phyloP scores from a whole-genome alignment of 2,888 invertebrate genomes.

The Acanthosoma haemorrhoidale region DNA sequence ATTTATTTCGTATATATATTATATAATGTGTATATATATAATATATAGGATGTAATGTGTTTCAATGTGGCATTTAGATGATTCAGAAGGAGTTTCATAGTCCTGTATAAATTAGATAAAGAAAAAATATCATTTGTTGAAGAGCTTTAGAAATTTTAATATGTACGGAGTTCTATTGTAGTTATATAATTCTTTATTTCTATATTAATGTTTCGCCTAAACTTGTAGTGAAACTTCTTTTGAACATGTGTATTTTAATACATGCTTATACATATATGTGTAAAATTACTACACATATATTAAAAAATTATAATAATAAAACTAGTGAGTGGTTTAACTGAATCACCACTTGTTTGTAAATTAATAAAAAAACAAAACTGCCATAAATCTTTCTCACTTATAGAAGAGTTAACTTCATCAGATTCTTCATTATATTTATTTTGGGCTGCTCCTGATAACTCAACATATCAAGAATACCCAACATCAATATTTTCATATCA shows the following conservation, averaged over 20 bases:
- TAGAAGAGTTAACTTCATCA: neutral
- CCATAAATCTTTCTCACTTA: slow-evolving; percentile 29
- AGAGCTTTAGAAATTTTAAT: slow-evolving; percentile 31
- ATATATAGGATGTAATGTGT: slow-evolving; percentile 29
- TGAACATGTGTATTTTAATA: slow-evolving; percentile 22
- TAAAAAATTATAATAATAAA: neutral
- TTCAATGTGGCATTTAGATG: slow-evolving; percentile 30
- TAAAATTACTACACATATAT: slow-evolving; percentile 5
- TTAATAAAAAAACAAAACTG: slow-evolving; percentile 16
- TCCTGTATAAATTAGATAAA: slow-evolving; percentile 26
- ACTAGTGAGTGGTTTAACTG: neutral
- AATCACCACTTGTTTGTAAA: slow-evolving; percentile 14
- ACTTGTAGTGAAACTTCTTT: slow-evolving; percentile 30
- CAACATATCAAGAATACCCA: slow-evolving; percentile 22
- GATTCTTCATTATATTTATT: neutral
- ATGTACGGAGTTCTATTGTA: slow-evolving; percentile 22
- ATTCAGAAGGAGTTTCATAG: slow-evolving; percentile 29
- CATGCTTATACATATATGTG: slow-evolving; percentile 19
- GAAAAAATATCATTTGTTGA: slow-evolving; percentile 24
- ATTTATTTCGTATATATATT: slow-evolving; percentile 29
- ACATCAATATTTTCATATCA: slow-evolving; percentile 11
- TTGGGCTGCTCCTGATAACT: neutral
- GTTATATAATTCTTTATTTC: slow-evolving; percentile 17
- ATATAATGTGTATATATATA: slow-evolving; percentile 24
- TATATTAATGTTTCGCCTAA: slow-evolving; percentile 18